Base-by-base conservation (phyloP, 2,113 vertebrate genomes). In the Malurus alboscapulatus region DNA sequence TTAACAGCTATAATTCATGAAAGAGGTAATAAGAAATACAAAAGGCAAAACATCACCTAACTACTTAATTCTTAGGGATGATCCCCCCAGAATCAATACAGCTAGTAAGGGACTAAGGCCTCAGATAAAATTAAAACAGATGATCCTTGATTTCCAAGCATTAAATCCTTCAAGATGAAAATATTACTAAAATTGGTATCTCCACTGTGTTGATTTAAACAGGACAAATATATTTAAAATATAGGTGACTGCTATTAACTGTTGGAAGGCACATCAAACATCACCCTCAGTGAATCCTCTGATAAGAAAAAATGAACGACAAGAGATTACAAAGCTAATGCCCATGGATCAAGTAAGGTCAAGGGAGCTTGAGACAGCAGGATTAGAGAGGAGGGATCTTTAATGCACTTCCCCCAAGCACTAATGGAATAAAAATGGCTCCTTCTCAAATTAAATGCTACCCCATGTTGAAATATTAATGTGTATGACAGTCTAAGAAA, bases 321-420 rank as follows among this genome's bases (percentile, higher is more conserved):
- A 96, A 95, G 88, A 97, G 97, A 98, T 98, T 98, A 98, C 97
- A 95, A 88, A 96, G 97, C 97, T 98, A 98, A 98, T 98, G 97
- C 96, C 81, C 93, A 85, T 92, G 97, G 98, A 98, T 98, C 97
- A 98, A 97, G 97, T 93, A 95, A 98, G 97, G 98, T 98, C 96
- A 97, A 87, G 97, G 96, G 95, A 97, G 95, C 96, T 97, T 96
- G 93, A 97, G 96, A 98, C 87, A 86, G 97, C 97, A 97, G 97
- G 98, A 98, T 98, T 98, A 98, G 95, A 98, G 96, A 90, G 94
- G 96, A 14, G 1, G 87, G 38, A 88, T 92, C 86, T 94, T 96
- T 85, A 91, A 87, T 58, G 78, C 78, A 73, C 90, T 59, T 73
- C 92, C 93, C 77, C 75, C 78, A 61, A 67, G 74, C 91, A 84